These are phyloP conservation scores for Tragelaphus imberbis DNA, from an alignment of 2,113 vertebrate species.

Conservation along the genomic window DNA sequence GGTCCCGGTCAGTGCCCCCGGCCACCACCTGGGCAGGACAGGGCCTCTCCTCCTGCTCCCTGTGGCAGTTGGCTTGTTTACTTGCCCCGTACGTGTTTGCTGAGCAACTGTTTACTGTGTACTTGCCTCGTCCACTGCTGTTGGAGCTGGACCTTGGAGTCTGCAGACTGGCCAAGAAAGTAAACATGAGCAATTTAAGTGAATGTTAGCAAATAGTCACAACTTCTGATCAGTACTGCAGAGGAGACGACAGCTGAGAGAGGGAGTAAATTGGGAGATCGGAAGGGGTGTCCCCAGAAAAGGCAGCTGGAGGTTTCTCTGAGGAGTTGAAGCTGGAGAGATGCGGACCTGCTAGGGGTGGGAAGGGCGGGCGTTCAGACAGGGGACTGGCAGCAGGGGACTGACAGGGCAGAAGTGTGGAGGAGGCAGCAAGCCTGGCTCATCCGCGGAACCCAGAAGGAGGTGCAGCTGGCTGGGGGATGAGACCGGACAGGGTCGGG, in stretches of 20 bases:
- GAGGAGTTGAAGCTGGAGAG: not conserved
- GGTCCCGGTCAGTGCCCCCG: not conserved
- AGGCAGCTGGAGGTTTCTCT: accelerated
- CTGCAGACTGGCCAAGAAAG: not conserved
- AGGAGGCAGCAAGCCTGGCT: not conserved
- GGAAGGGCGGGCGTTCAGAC: not conserved
- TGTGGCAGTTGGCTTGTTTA: not conserved
- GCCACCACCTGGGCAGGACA: not conserved
- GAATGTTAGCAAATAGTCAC: not conserved
- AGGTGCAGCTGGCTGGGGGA: not conserved
- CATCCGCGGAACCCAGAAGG: accelerated
- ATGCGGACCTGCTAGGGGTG: not conserved
- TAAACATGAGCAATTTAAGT: accelerated
- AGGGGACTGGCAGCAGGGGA: not conserved
- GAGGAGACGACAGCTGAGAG: not conserved
- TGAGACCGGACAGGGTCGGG: accelerated
- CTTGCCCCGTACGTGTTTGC: not conserved
- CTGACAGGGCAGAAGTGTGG: not conserved
- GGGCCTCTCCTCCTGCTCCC: not conserved
- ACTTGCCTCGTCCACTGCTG: accelerated
- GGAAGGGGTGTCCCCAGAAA: too few relatives aligned
- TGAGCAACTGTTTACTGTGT: accelerated
- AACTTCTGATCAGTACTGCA: too few relatives aligned
- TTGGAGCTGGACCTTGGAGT: accelerated
- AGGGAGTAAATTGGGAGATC: not conserved